Percentiles rank a stretch among this genome's conserved stretches.
These are phyloP conservation scores for Anolis carolinensis DNA, from an alignment of 2,113 vertebrate species.

Conservation along the genomic window DNA sequence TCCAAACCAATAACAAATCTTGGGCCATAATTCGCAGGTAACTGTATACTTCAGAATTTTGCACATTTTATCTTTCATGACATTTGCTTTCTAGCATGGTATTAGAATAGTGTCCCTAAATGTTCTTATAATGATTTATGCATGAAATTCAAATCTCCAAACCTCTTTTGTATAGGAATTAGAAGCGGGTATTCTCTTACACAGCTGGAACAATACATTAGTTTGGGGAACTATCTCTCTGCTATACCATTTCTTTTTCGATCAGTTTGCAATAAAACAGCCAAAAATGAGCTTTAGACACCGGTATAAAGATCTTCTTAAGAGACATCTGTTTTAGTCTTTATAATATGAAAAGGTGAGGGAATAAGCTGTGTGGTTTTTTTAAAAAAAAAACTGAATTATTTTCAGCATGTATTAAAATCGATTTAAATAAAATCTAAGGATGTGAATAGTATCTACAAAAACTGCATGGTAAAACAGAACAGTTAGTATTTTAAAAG, in stretches of 20 bases:
- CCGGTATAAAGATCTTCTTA: background rate
- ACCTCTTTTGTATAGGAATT: no score
- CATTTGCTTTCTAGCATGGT: background rate
- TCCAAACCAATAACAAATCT: background rate
- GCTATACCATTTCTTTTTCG: background rate
- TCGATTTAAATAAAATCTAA: no score
- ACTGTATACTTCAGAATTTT: background rate
- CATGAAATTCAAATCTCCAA: background rate
- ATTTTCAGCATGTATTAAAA: no score
- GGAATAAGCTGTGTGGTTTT: no score
- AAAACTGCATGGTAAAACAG: no score
- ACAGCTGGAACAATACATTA: no score
- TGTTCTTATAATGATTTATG: background rate
- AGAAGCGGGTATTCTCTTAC: no score
- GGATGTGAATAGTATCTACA: no score
- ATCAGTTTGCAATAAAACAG: background rate
- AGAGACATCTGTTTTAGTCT: no score
- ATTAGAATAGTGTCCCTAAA: background rate
- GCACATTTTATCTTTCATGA: background rate
- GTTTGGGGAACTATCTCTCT: background rate
- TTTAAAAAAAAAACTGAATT: no score
- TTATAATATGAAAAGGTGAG: no score
- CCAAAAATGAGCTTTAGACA: background rate
- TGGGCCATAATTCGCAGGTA: background rate
- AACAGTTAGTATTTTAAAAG: no score